Percentiles rank a stretch among this genome's conserved stretches.
phyloP scores from a whole-genome alignment of 2,888 invertebrate species.

The Blastobasis adustella region DNA sequence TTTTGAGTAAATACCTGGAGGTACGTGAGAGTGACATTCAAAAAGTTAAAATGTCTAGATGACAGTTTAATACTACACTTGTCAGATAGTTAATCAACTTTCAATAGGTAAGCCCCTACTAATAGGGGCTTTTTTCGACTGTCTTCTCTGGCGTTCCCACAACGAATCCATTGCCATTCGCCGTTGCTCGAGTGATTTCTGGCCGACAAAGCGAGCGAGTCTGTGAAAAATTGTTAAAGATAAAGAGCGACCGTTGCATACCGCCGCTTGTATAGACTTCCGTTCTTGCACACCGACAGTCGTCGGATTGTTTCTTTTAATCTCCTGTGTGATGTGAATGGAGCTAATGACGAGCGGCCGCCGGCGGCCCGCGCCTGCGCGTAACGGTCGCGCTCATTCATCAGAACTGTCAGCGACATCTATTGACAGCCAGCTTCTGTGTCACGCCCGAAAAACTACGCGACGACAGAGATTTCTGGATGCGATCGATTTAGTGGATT shows the following conservation, averaged over 20 bases:
- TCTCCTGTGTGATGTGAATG: conserved; percentile 47
- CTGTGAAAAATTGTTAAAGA: conserved; percentile 13
- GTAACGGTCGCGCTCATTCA: conserved; percentile 66
- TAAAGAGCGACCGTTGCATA: conserved; percentile 28
- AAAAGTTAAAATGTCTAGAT: too few species aligned
- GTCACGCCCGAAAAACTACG: conserved; percentile 34
- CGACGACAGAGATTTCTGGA: conserved; percentile 11
- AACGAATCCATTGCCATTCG: conserved; percentile 7
- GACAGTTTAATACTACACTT: too few species aligned
- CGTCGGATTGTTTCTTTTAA: conserved; percentile 64
- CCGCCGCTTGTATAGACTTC: conserved; percentile 52
- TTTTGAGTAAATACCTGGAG: too few species aligned
- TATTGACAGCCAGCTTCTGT: conserved; percentile 65
- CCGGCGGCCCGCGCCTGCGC: conserved; percentile 27
- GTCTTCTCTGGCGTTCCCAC: background rate
- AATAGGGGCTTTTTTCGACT: too few species aligned
- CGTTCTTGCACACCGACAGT: conserved; percentile 48
- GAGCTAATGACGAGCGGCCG: conserved; percentile 48
- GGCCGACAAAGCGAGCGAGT: conserved; percentile 14
- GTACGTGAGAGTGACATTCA: too few species aligned
- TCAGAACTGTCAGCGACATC: conserved; percentile 68
- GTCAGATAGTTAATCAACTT: too few species aligned
- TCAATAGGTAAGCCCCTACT: too few species aligned
- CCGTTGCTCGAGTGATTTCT: conserved; percentile 10
- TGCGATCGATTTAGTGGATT: too few species aligned